Evolutionary conservation across 2,113 vertebrate species (phyloP), one percentile per base, ranked within the genome.

Genomic region (Tichodroma muraria): DNA sequence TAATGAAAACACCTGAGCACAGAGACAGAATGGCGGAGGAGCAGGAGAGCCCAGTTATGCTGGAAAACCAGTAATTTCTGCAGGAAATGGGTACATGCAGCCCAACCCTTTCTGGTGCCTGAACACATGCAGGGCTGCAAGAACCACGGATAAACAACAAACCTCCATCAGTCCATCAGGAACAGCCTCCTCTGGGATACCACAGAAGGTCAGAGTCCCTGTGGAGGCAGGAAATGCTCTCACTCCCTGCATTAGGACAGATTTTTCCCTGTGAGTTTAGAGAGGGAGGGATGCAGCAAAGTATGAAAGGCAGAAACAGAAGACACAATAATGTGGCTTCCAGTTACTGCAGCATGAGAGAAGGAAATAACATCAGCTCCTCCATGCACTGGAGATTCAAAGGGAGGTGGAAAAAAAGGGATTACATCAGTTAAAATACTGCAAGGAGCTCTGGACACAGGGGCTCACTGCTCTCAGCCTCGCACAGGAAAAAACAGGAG

Each of bases 161-260:
- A 15, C 19, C 33, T 63, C 50, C 66, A 11, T 10, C 45, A 28
- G 42, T 52, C 56, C 31, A 25, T 10, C 52, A n/a, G 19, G 28
- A 82, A 38, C 28, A 44, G 52, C 75, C 24, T 73, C 33, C 61
- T 50, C 37, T 6, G 77, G 40, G 47, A 10, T 2, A 27, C 13
- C 42, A 53, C 64, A 13, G 63, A 59, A 65, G 35, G 71, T 11
- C 66, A 9, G 65, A 33, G 33, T 40, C 57, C 72, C 49, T 23
- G 40, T 1, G 16, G 35, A 66, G 52, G 47, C 33, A 47, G 57
- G 35, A 63, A 73, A 70, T 3, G 9, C 21, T 78, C n/a, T 37
- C 2, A 0, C 40, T 87, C n/a, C 68, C 24, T 40, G 33, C 1
- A 0, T 13, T 7, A 42, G 56, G 56, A 37, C 21, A 66, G 70